Base-by-base conservation (phyloP, 2,113 vertebrate species). In the Physeter macrocephalus region DNA sequence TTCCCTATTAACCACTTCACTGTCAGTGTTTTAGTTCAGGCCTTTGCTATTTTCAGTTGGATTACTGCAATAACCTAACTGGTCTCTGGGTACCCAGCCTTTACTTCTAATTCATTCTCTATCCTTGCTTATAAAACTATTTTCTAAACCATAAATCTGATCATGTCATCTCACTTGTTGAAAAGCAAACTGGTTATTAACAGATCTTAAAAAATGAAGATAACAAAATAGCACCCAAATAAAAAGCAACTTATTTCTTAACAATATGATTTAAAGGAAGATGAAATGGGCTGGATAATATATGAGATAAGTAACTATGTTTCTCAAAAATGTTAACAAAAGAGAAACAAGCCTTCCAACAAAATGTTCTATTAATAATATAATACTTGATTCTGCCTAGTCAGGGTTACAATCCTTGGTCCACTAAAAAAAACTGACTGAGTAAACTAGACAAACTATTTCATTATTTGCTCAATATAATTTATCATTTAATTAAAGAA, bases 391-490 rank as follows among this genome's bases (percentile, higher is more conserved):
- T 81, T 93, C 31, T 89, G 78, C 7, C 8, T 78, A 82, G 18
- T 67, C 17, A 69, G 89, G 92, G 31, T 36, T 91, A 66, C 0
- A 91, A 43, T 88, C 46, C 20, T 80, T 88, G 39, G 34, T 8
- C 80, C 20, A 77, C 10, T 39, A n/a, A 34, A 36, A 46, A 94
- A 92, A 86, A 84, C 31, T 31, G 23, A 88, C 87, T 71, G 41
- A 93, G 89, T 64, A 66, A 74, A 95, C 20, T 71, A 92, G 80
- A 61, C 67, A 94, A 96, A 69, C 34, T 43, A 90, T 64, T 97
- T 92, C 78, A 90, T 74, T 67, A 94, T 69, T 95, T 14, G 39
- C 8, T 78, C 14, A 75, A 91, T 2, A 27, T 49, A 80, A 91
- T 72, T 36, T 91, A 78, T 29, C 81, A 3, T 75, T 34, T 75